Base-by-base conservation (phyloP, 2,888 invertebrate species). In the Papilio gigon region DNA sequence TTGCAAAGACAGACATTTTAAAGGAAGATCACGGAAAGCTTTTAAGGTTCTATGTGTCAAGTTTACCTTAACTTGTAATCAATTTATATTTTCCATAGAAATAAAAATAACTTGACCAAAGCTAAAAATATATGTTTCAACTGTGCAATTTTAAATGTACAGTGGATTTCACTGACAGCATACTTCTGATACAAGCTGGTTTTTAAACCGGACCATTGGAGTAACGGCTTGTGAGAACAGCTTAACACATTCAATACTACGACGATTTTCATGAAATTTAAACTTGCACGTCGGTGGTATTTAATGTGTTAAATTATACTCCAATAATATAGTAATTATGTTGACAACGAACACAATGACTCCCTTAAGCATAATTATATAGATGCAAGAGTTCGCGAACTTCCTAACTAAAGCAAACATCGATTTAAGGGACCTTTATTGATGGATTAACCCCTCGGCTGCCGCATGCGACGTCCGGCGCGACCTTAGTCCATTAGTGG, bases 401-500 rank as follows among this genome's bases (percentile, higher is more conserved):
- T 27, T 62, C 53, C 42, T 44, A 67, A 62, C 62, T 53, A 68
- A 68, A 68, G 37, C 67, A 68, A 68, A 68, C 67, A 63, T 33
- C 67, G 27, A 58, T 30, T 68, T 68, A 44, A 42, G 67, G 33
- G 63, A 58, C 35, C 20, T 22, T 62, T 58, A 67, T 72, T 70
- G 65, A 61, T 59, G 72, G 67, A 68, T 68, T 67, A 65, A 67
- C 62, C 59, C 60, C 65, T 47, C 22, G 67, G 62, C 67, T 65
- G 65, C 65, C 47, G 64, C 65, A 56, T 67, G 67, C 68, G 71
- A 68, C 68, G 65, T 58, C 68, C 47, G 63, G 56, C 66, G 67
- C 66, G 64, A 64, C 68, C 68, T 68, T 42, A 68, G 71, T 73
- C 78, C 77, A 82, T 80, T 82, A 80, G 73, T 70, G 68, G 64